Evolutionary conservation across 2,113 vertebrate genomes (phyloP).

Genomic region (Nycticryphes semicollaris): DNA sequence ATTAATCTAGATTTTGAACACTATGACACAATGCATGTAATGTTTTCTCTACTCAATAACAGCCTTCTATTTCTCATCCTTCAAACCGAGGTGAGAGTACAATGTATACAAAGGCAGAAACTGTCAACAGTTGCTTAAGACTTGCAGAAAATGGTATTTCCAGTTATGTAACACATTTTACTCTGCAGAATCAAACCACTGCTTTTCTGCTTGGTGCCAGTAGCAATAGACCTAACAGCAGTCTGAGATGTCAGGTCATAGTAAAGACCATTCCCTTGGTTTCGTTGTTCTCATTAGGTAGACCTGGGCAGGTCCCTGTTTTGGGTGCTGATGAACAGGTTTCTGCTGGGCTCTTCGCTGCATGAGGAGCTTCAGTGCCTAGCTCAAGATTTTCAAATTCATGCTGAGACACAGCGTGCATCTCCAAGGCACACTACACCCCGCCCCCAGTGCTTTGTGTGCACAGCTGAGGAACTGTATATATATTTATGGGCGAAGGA

Average conservation of each 20-base stretch:
- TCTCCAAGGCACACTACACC: too few species aligned
- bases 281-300: too few species aligned
- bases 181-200: not conserved
- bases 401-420: not conserved
- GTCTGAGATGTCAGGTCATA: not conserved
- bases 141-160: not conserved
- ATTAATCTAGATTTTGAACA: too few species aligned
- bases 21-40: too few species aligned
- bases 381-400: not conserved
- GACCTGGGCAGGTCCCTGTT: not conserved
- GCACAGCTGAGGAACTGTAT: not conserved
- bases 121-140: not conserved
- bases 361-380: not conserved
- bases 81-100: too few species aligned
- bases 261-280: not conserved
- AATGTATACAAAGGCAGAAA: not conserved
- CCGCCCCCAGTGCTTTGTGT: not conserved
- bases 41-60: too few species aligned
- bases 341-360: not conserved
- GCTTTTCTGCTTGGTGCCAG: not conserved
- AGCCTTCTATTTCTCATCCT: too few species aligned
- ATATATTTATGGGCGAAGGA: not conserved
- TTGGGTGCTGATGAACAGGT: not conserved
- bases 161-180: not conserved
- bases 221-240: accelerated